Evolutionary conservation across 2,113 vertebrate genomes (phyloP).

Genomic region (Vombatus ursinus): DNA sequence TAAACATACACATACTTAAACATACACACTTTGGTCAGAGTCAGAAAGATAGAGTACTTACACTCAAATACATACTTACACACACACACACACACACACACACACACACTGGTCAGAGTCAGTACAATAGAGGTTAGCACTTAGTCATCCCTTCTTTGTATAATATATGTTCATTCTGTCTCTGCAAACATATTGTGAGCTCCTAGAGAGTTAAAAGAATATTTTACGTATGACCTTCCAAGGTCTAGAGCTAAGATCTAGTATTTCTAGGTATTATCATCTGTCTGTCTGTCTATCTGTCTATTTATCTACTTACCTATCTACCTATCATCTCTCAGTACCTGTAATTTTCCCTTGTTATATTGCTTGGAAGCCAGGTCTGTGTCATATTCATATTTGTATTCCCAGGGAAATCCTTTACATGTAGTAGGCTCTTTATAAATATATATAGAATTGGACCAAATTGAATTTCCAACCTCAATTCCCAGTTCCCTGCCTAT

Average conservation of each 20-base stretch:
- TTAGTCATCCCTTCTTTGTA: not conserved
- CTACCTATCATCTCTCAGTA: not conserved
- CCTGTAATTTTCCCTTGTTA: not conserved
- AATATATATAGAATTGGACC: not conserved
- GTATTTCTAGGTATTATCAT: not conserved
- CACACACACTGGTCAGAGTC: not conserved
- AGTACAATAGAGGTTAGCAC: not conserved
- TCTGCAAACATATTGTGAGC: not conserved
- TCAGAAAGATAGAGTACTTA: no score
- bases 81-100: not conserved
- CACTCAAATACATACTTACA: no score
- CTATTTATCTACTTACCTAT: not conserved
- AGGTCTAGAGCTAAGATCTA: not conserved
- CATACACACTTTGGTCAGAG: not conserved
- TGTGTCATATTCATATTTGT: not conserved
- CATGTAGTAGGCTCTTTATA: not conserved
- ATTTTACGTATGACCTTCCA: not conserved
- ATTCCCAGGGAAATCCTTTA: not conserved
- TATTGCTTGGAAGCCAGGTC: not conserved
- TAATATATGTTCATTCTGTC: not conserved
- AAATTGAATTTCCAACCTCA: not conserved
- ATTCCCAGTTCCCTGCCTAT: not conserved
- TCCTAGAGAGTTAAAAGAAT: not conserved
- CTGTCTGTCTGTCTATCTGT: not conserved
- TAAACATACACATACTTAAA: not conserved